Percentiles rank a stretch among this genome's conserved stretches.
Evolutionary conservation across 1,140 invertebrate genomes (phyloP).

Genomic region (Epicauta chinensis): DNA sequence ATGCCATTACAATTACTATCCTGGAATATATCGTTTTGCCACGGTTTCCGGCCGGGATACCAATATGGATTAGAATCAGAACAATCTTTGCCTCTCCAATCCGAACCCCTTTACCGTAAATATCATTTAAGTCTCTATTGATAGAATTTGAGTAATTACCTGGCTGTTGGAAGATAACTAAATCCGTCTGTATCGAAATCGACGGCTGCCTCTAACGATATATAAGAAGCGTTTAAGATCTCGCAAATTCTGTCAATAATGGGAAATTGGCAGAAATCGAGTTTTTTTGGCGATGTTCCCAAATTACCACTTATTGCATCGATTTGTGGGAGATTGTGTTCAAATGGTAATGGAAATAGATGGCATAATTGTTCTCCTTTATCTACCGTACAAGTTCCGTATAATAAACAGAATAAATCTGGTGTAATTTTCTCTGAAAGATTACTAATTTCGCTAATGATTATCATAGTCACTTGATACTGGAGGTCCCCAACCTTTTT

Average conservation of each 20-base stretch:
- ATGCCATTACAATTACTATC: constrained; percentile 4
- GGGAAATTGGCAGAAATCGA: constrained; percentile 3
- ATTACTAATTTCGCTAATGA: neutral
- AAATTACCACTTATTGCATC: too few relatives aligned
- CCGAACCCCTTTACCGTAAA: neutral
- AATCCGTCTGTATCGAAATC: constrained; percentile 7
- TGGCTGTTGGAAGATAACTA: neutral
- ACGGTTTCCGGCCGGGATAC: neutral
- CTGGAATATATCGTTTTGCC: neutral
- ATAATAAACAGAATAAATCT: constrained; percentile 4
- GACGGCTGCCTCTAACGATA: neutral
- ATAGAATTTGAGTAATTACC: neutral
- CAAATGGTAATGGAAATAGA: neutral
- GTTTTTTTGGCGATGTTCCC: neutral
- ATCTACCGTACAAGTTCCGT: constrained; percentile 4
- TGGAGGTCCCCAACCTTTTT: too few relatives aligned
- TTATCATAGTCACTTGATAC: too few relatives aligned
- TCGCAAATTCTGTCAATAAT: neutral
- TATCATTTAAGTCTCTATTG: neutral
- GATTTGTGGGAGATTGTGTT: neutral
- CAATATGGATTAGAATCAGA: neutral
- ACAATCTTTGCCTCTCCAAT: constrained; percentile 3
- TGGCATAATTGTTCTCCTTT: neutral
- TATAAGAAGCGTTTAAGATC: constrained; percentile 4
- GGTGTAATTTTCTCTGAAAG: constrained; percentile 1